phyloP scores from a whole-genome alignment of 2,888 invertebrate genomes.

The Mythimna loreyi region DNA sequence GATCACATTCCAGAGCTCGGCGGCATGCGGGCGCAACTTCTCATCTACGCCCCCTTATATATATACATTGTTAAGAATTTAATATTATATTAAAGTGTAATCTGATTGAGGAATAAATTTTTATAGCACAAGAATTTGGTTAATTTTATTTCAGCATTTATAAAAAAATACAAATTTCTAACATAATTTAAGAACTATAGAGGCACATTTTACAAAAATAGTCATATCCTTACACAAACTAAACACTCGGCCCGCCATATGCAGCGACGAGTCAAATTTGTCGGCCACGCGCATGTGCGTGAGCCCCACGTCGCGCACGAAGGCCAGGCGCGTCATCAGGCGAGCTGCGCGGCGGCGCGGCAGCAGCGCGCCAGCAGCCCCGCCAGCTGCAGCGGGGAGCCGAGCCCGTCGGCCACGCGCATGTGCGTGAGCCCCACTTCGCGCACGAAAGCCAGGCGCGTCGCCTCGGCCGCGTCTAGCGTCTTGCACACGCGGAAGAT shows the following conservation, averaged over 20 bases:
- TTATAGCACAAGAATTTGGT: constrained; percentile 25
- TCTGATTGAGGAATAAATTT: constrained; percentile 35
- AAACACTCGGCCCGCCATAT: constrained; percentile 98
- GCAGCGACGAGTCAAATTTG: constrained; percentile 96
- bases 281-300: constrained; percentile 97
- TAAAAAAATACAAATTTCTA: not conserved
- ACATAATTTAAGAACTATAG: not conserved
- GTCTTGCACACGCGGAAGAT: constrained; percentile 98
- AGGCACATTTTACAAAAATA: constrained; percentile 1
- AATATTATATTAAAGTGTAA: constrained; percentile 45
- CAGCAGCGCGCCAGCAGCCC: constrained; percentile 97
- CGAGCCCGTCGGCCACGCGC: constrained; percentile 97
- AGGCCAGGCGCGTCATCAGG: constrained; percentile 91
- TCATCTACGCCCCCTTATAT: constrained; percentile 48
- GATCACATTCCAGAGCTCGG: constrained; percentile 59
- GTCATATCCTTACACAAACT: not conserved
- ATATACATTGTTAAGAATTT: constrained; percentile 60
- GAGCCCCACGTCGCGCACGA: constrained; percentile 97
- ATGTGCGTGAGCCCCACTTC: constrained; percentile 98
- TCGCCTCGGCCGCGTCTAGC: constrained; percentile 94
- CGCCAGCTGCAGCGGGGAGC: constrained; percentile 97
- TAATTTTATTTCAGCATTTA: constrained; percentile 2
- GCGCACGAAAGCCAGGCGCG: constrained; percentile 96
- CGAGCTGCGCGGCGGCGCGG: constrained; percentile 72
- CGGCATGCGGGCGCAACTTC: constrained; percentile 11